A percentile compares a stretch with the other conserved stretches of the same genome.
Evolutionary conservation across 2,888 invertebrate genomes (phyloP).

Genomic region (Chromoteleia sp.): DNA sequence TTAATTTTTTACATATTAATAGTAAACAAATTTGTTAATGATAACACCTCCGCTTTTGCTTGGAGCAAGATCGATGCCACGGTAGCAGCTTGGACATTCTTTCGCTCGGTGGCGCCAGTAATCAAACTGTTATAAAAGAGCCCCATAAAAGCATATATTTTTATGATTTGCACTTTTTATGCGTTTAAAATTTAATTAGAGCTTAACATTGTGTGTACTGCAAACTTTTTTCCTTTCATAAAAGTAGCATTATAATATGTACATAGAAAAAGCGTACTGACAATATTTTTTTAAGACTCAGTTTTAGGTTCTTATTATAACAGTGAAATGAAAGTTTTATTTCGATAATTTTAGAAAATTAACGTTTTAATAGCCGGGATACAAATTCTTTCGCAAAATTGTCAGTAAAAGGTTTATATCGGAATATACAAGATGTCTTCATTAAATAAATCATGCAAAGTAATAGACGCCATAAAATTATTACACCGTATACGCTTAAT

Average conservation of each 20-base stretch:
- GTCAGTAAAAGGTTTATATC: slow-evolving; percentile 1
- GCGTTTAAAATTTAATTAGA: slow-evolving; percentile 42
- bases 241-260: slow-evolving; percentile 3
- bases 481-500: slow-evolving; percentile 18
- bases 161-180: slow-evolving; percentile 38
- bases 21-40: too few relatives aligned
- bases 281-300: not conserved
- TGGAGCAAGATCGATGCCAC: slow-evolving; percentile 73
- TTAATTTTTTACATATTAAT: too few relatives aligned
- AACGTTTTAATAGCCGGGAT: not conserved
- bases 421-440: not conserved
- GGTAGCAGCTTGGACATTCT: slow-evolving; percentile 60
- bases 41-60: not conserved
- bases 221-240: slow-evolving; percentile 14
- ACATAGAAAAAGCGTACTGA: not conserved
- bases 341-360: slow-evolving; percentile 4
- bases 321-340: not conserved
- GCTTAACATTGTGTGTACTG: slow-evolving; percentile 20
- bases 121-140: slow-evolving; percentile 29
- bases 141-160: slow-evolving; percentile 25
- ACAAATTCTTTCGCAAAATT: not conserved
- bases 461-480: slow-evolving; percentile 7
- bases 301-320: slow-evolving; percentile 1
- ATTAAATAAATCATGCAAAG: slow-evolving; percentile 3
- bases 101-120: slow-evolving; percentile 76